Evolutionary conservation across 1,140 invertebrate species (phyloP).

Genomic region (Stegodyphus dumicola): DNA sequence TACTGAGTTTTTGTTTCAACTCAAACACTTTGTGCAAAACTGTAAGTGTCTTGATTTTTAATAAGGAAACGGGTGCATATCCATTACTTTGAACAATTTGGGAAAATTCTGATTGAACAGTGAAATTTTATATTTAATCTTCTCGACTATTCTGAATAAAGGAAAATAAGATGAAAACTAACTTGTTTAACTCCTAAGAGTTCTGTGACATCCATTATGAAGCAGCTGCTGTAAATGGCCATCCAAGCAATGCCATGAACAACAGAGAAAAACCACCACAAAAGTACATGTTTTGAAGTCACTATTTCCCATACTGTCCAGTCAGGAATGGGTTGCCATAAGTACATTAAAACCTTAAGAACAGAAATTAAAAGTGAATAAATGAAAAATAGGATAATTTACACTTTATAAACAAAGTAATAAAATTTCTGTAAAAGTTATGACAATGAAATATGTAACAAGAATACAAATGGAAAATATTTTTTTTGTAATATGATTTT

Average conservation of each 20-base stretch:
- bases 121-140: too few species aligned
- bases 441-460: not conserved
- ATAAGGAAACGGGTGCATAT: not conserved
- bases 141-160: not conserved
- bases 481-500: too few species aligned
- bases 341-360: conserved; percentile 61
- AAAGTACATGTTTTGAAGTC: conserved; percentile 39
- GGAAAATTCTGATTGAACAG: not conserved
- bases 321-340: conserved; percentile 56
- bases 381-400: not conserved
- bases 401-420: not conserved
- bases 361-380: too few species aligned
- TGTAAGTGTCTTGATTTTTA: not conserved
- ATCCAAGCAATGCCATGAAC: conserved; percentile 63
- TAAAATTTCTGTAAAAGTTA: not conserved
- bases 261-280: conserved; percentile 62
- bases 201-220: conserved; percentile 62
- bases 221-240: conserved; percentile 61
- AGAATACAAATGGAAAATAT: not conserved
- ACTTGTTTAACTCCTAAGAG: conserved; percentile 65
- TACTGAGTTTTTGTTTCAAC: not conserved
- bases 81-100: not conserved
- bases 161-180: not conserved
- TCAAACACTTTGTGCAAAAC: not conserved
- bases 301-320: conserved; percentile 62